Percentiles rank a stretch among this genome's conserved stretches.
Evolutionary conservation across 2,113 vertebrate genomes (phyloP).

Genomic region (Cyprinodon tularosa): DNA sequence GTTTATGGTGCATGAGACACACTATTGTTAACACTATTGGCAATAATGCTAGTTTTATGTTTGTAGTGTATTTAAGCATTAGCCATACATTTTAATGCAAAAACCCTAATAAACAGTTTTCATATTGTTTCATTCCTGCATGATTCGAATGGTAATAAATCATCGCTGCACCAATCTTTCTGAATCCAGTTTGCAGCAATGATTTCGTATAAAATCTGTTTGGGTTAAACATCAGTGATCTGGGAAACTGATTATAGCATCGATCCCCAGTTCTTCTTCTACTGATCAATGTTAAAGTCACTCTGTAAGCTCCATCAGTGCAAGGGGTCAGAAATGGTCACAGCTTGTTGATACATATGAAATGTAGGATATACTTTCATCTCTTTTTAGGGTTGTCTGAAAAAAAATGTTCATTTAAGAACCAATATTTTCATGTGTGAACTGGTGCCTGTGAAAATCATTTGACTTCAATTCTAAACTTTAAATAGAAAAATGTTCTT

Average conservation of each 20-base stretch:
- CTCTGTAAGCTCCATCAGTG: conserved; percentile 28
- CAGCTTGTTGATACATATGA: conserved; percentile 16
- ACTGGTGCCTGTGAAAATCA: not conserved
- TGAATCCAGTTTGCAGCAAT: conserved; percentile 34
- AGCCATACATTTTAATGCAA: not conserved
- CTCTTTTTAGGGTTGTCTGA: not conserved
- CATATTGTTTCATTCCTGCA: not conserved
- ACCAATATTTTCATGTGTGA: not conserved
- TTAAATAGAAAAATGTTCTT: conserved; percentile 13
- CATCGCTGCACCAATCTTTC: conserved; percentile 11
- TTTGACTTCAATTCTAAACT: not conserved
- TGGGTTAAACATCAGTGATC: conserved; percentile 35
- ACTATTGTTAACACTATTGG: not conserved
- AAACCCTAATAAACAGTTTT: not conserved
- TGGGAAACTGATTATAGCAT: conserved; percentile 43
- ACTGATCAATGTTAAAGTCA: conserved; percentile 47
- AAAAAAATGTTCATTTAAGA: not conserved
- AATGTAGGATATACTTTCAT: not conserved
- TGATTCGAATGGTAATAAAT: conserved; percentile 13
- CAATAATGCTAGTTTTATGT: not conserved
- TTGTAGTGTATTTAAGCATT: not conserved
- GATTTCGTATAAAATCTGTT: conserved; percentile 18
- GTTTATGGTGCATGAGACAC: not conserved
- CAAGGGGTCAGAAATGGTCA: conserved; percentile 40
- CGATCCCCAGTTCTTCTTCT: conserved; percentile 31